These are phyloP conservation scores for Ceuthmochares aereus DNA, from an alignment of 2,113 vertebrate species.

Conservation along the genomic window DNA sequence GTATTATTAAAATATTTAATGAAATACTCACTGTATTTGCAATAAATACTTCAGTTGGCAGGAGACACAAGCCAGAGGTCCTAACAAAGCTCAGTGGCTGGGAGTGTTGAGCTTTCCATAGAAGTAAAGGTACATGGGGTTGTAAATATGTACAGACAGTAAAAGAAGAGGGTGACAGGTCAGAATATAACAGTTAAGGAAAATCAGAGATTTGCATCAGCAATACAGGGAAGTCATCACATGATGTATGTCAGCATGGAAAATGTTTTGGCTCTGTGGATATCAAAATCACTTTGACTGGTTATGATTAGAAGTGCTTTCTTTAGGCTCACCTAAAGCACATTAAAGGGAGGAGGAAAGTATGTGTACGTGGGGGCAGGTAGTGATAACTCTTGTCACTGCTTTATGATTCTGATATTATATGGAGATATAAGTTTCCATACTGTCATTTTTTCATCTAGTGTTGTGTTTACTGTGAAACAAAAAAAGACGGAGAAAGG, in stretches of 20 bases:
- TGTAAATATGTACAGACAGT: neutral
- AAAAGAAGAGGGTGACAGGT: neutral
- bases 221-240: neutral
- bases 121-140: neutral
- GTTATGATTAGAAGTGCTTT: neutral
- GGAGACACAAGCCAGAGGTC: neutral
- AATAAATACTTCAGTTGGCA: neutral
- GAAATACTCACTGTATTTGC: neutral
- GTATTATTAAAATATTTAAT: neutral
- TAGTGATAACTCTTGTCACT: neutral
- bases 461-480: neutral
- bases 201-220: neutral
- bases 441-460: neutral
- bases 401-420: neutral
- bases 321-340: neutral
- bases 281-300: neutral
- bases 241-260: neutral
- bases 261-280: neutral
- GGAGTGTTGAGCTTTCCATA: neutral
- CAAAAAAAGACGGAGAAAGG: neutral
- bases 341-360: neutral
- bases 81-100: neutral
- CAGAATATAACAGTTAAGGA: neutral
- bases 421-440: neutral
- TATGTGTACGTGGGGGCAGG: neutral